Evolutionary conservation across 2,797 vertebrate genomes (phyloP).

Genomic region (Microctenopoma steveboyesi): DNA sequence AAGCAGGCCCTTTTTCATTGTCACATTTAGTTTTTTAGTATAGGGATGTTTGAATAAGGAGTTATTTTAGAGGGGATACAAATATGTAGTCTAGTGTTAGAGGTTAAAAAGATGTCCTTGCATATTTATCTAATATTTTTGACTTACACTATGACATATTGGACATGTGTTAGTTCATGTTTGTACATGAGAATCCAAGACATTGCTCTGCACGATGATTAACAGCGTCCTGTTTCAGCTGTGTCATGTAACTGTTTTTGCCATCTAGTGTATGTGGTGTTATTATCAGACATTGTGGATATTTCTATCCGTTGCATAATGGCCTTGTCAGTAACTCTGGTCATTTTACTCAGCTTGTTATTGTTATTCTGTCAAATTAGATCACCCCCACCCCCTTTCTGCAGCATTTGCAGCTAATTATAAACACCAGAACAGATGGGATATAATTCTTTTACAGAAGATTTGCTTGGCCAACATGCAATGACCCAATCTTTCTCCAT

Average conservation of each 20-base stretch:
- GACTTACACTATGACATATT: neutral
- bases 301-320: slow-evolving; percentile 56
- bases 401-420: slow-evolving; percentile 71
- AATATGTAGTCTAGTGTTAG: neutral
- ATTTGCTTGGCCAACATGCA: slow-evolving; percentile 57
- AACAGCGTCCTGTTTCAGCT: neutral
- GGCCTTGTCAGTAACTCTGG: slow-evolving; percentile 47
- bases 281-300: slow-evolving; percentile 37
- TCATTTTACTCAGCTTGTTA: slow-evolving; percentile 61
- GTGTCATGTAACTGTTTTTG: neutral
- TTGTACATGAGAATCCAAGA: neutral
- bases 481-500: slow-evolving; percentile 55
- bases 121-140: neutral
- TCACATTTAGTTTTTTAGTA: neutral
- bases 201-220: slow-evolving; percentile 2
- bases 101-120: neutral
- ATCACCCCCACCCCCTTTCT: slow-evolving; percentile 48
- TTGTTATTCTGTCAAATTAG: slow-evolving; percentile 70
- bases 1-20: neutral
- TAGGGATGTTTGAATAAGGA: neutral
- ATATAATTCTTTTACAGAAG: slow-evolving; percentile 63
- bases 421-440: slow-evolving; percentile 76
- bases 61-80: neutral
- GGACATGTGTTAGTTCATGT: no score
- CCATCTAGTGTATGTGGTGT: slow-evolving; percentile 21